Evolutionary conservation across 2,113 vertebrate genomes (phyloP), one percentile per base, ranked within the genome.

Genomic region (Corythoichthys haematopterus): DNA sequence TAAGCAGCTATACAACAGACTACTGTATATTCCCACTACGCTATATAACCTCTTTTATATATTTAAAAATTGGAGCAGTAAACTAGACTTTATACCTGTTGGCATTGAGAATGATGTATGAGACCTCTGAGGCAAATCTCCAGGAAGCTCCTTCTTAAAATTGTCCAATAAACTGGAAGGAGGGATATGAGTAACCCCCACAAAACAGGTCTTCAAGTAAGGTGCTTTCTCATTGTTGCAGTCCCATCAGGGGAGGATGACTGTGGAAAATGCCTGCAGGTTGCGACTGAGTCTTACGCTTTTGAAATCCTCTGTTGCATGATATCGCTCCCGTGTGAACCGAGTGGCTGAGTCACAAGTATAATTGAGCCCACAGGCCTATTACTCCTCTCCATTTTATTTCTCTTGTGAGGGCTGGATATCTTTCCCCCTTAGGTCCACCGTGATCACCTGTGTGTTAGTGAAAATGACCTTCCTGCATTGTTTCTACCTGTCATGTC

Each of bases 111-210:
- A 71, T 73, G 69, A 81, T 82, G 74, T 74, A 68, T 35, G 16
- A 80, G 74, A 65, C 75, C 75, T 65, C 62, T 12, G 62, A 77
- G 66, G 69, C 64, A 10, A 62, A 55, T 57, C 71, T 72, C 72
- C 65, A 72, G 51, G 66, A 79, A 68, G 70, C 84, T 79, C 68
- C 70, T 64, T 69, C 66, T 70, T 67, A 72, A 80, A 81, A 38
- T 71, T 76, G 38, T 77, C 77, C 78, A 80, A 82, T 80, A 81
- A 66, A 71, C 57, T 16, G 69, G 59, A 59, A 77, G 75, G 55
- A 20, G 48, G 52, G 55, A 50, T 48, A 66, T 15, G 37, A 69
- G 76, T 76, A 79, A 76, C 38, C 80, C 61, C 75, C 48, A 67
- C 65, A 72, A 72, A 74, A 81, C 62, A 79, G 65, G 77, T 80